Evolutionary conservation across 2,888 invertebrate species (phyloP).

Genomic region (Allygus modestus): DNA sequence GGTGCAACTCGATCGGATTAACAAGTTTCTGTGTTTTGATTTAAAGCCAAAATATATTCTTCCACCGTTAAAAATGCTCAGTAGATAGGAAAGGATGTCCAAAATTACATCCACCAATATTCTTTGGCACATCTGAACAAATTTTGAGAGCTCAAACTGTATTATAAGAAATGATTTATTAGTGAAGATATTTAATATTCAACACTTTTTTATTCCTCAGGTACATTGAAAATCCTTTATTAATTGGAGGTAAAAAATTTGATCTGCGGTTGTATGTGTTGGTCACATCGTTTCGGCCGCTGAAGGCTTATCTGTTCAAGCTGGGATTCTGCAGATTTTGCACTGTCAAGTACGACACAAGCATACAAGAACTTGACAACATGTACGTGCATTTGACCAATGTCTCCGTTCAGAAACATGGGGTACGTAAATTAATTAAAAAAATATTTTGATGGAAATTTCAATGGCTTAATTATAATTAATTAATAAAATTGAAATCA

Average conservation of each 20-base stretch:
- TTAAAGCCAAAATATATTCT: too few relatives aligned
- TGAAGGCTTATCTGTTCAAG: conserved; percentile 95
- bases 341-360: conserved; percentile 95
- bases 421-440: conserved; percentile 78
- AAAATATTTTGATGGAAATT: not conserved
- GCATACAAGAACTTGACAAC: conserved; percentile 91
- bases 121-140: too few relatives aligned
- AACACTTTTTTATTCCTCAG: conserved; percentile 72
- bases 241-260: conserved; percentile 98
- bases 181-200: too few relatives aligned
- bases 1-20: too few relatives aligned
- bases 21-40: too few relatives aligned
- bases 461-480: too few relatives aligned
- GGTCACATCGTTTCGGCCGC: conserved; percentile 94
- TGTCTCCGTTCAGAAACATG: conserved; percentile 98
- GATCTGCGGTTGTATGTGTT: conserved; percentile 95
- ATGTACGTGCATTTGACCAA: conserved; percentile 98
- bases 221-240: conserved; percentile 95
- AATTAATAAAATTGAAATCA: too few relatives aligned
- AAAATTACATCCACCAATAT: too few relatives aligned
- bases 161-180: too few relatives aligned
- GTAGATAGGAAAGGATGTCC: too few relatives aligned
- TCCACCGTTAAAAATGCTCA: too few relatives aligned
- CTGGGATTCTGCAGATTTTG: conserved; percentile 97
- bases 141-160: too few relatives aligned